Percentiles rank a stretch among this genome's conserved stretches.
Conservation (phyloP, 2,797 vertebrate genomes). For the Diplodus sargus region DNA sequence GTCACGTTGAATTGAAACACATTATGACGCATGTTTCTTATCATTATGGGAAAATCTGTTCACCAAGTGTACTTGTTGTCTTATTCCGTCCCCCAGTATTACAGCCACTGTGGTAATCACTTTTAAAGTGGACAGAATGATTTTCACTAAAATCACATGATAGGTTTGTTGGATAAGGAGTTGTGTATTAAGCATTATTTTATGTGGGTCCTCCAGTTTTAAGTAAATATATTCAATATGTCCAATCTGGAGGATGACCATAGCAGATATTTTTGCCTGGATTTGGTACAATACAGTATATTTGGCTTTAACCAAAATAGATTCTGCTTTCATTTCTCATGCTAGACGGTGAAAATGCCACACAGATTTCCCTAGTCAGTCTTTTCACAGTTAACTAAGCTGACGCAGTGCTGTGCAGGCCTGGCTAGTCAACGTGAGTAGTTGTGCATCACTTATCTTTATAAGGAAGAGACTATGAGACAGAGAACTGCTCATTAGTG, state of each 20-base stretch:
- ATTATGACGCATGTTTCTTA: neutral
- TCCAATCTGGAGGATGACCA: neutral
- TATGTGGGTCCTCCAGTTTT: neutral
- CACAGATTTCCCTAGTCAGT: neutral
- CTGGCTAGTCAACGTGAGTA: neutral
- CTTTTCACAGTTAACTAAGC: too few relatives aligned
- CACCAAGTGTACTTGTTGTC: neutral
- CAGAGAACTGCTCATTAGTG: neutral
- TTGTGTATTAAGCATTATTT: neutral
- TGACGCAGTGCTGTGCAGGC: too few relatives aligned
- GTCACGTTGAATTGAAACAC: neutral
- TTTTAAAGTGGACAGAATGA: slow-evolving; percentile 2
- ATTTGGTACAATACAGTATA: neutral
- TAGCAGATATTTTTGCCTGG: neutral
- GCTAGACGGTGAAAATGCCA: neutral
- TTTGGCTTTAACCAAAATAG: neutral
- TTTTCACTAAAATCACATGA: neutral
- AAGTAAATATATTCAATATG: neutral
- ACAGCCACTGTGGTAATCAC: neutral
- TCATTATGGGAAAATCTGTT: neutral
- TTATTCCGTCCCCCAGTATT: neutral
- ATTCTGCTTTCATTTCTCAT: neutral
- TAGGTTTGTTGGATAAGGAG: neutral
- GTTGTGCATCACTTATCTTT: neutral
- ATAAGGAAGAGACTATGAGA: neutral